These are phyloP conservation scores for Acanthaster planci DNA, from an alignment of 35 echinoderm and acorn worm species.

Conservation along the genomic window DNA sequence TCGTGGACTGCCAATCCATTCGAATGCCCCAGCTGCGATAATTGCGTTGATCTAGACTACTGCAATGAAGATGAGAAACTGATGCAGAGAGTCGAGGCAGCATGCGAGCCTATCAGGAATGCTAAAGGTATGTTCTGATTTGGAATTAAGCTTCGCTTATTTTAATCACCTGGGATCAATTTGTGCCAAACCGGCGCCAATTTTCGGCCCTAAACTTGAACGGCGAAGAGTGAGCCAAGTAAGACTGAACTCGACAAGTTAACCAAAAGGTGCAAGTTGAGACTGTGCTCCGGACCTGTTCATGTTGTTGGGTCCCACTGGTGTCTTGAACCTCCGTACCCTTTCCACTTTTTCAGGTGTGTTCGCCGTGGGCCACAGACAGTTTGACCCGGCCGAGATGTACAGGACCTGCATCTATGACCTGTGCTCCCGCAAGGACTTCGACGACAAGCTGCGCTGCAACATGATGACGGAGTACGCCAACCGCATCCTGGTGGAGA, in stretches of 20 bases:
- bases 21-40: not conserved
- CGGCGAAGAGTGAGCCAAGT: no score
- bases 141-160: not conserved
- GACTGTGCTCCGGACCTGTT: no score
- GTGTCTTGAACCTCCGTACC: no score
- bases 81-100: not conserved
- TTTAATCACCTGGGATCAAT: no score
- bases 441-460: not conserved
- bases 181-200: no score
- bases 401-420: not conserved
- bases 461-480: not conserved
- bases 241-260: no score
- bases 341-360: not conserved
- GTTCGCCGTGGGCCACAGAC: not conserved
- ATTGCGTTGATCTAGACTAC: not conserved
- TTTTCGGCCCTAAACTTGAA: no score
- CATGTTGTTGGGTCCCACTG: no score
- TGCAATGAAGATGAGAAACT: not conserved
- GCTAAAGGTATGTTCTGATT: not conserved
- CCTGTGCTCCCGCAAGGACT: not conserved
- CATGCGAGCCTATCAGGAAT: not conserved
- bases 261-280: no score
- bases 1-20: constrained; percentile 17
- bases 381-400: not conserved
- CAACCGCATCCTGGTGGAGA: not conserved